Percentiles rank a stretch among this genome's conserved stretches.
Conservation (phyloP, 2,888 invertebrate genomes). For the Acheta domesticus region DNA sequence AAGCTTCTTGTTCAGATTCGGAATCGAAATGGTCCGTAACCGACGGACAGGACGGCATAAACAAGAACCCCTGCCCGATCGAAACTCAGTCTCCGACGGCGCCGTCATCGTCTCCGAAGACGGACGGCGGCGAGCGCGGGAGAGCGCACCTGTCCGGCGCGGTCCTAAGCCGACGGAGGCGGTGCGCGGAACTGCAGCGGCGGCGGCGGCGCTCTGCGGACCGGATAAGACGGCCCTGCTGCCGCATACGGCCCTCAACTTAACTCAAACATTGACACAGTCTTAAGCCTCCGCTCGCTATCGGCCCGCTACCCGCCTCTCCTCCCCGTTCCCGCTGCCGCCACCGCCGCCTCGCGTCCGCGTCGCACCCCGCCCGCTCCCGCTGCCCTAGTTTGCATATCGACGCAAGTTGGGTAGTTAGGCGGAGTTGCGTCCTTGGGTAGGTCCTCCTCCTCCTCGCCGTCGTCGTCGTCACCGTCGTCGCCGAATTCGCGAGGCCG, state of each 20-base stretch:
- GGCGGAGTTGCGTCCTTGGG: neutral
- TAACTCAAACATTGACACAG: constrained; percentile 18
- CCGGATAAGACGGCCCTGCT: too few species aligned
- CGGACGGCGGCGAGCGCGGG: too few species aligned
- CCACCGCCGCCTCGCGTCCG: too few species aligned
- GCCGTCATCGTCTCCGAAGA: too few species aligned
- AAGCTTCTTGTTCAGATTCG: too few species aligned
- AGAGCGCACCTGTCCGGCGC: neutral
- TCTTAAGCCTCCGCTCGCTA: neutral
- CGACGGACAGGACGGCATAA: too few species aligned
- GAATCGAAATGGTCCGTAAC: too few species aligned
- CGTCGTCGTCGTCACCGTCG: too few species aligned
- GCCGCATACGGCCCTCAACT: neutral
- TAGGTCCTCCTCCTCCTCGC: too few species aligned
- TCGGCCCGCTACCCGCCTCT: neutral
- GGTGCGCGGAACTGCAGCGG: neutral
- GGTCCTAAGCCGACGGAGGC: neutral
- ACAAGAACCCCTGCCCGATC: too few species aligned
- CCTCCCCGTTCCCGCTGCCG: neutral
- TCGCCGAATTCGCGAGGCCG: too few species aligned
- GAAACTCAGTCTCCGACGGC: too few species aligned
- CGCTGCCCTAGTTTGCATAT: constrained; percentile 6
- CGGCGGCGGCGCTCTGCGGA: neutral
- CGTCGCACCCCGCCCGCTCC: neutral
- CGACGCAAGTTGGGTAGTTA: constrained; percentile 8